Percentiles rank a stretch among this genome's conserved stretches.
These are phyloP conservation scores for Oeneis ivallda DNA, from an alignment of 2,888 invertebrate genomes.

Conservation along the genomic window DNA sequence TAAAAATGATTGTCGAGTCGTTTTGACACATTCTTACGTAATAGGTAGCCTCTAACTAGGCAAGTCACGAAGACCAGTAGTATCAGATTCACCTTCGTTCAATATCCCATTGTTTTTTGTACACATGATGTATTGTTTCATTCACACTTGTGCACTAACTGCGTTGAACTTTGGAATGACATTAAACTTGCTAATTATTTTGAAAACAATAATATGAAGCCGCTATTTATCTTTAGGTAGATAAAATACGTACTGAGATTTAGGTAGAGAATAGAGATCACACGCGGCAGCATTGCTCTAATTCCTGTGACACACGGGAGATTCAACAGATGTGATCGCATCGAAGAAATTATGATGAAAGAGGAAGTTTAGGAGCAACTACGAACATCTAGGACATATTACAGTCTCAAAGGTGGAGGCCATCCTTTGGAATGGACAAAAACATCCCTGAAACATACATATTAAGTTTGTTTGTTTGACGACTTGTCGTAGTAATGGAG, in stretches of 20 bases:
- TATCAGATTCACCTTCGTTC: conserved; percentile 50
- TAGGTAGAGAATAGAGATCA: background rate
- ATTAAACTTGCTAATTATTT: conserved; percentile 52
- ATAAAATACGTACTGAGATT: background rate
- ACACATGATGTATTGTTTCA: conserved; percentile 54
- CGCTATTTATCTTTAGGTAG: background rate
- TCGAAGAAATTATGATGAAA: too few relatives aligned
- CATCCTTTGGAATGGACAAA: too few relatives aligned
- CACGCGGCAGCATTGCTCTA: too few relatives aligned
- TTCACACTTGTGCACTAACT: conserved; percentile 51
- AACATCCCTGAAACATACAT: too few relatives aligned
- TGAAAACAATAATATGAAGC: conserved; percentile 14
- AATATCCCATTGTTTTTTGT: conserved; percentile 53
- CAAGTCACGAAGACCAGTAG: conserved; percentile 39
- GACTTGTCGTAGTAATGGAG: too few relatives aligned
- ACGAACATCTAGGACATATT: too few relatives aligned
- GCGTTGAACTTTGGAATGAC: conserved; percentile 39
- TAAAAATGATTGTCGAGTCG: background rate
- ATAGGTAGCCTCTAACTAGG: conserved; percentile 47
- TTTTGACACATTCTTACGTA: conserved; percentile 40
- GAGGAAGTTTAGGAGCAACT: too few relatives aligned
- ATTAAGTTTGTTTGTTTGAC: too few relatives aligned
- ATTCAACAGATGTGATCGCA: too few relatives aligned
- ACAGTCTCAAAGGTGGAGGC: too few relatives aligned
- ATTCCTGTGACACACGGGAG: too few relatives aligned